Conservation (phyloP, 2,113 vertebrate species). For the Bos indicus region DNA sequence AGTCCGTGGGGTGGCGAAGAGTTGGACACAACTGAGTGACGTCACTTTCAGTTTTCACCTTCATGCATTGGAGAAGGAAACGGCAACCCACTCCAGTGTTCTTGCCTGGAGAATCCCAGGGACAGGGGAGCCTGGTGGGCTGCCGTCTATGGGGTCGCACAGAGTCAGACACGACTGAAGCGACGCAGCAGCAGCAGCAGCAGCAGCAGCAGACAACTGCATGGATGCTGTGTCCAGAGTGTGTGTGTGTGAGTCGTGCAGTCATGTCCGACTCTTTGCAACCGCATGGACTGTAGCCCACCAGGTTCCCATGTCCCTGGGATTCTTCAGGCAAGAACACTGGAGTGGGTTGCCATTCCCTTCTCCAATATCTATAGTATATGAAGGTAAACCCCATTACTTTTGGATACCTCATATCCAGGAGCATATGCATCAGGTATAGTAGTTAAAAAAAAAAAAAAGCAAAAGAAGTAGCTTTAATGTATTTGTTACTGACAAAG, state of each 20-base stretch:
- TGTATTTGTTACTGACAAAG: neutral
- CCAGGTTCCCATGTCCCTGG: neutral
- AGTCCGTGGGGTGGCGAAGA: too few relatives aligned
- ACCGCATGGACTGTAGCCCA: accelerated
- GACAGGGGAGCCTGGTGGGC: too few relatives aligned
- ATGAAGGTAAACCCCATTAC: neutral
- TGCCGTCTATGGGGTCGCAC: too few relatives aligned
- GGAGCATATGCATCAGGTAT: neutral
- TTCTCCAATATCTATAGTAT: neutral
- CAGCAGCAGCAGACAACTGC: neutral
- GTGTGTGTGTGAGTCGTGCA: accelerated
- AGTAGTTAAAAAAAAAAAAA: neutral
- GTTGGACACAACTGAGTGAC: too few relatives aligned
- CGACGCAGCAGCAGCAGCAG: too few relatives aligned
- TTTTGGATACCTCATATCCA: neutral
- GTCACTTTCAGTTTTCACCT: too few relatives aligned
- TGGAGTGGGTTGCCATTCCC: neutral
- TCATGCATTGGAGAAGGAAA: too few relatives aligned
- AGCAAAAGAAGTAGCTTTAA: neutral
- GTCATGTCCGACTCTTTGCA: accelerated
- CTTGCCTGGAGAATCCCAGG: too few relatives aligned
- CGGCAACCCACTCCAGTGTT: too few relatives aligned
- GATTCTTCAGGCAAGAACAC: neutral
- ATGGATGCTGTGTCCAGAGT: neutral
- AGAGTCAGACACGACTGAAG: too few relatives aligned